Evolutionary conservation across 1,140 invertebrate species (phyloP), one percentile per base, ranked within the genome.

Genomic region (Drosophila eugracilis): DNA sequence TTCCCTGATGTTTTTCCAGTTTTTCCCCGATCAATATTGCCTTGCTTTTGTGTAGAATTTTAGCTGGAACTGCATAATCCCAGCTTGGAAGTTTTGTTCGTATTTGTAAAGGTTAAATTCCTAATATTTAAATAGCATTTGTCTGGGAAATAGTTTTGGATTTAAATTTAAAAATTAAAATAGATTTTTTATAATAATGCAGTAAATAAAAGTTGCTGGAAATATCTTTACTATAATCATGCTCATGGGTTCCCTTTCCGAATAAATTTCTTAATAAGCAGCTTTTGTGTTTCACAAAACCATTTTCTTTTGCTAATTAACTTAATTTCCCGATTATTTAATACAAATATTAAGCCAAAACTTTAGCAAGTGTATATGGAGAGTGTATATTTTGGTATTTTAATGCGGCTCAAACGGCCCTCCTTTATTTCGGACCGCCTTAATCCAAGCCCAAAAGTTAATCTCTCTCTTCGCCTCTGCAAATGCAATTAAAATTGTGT

Each of bases 401-500:
- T 53, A 62, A 36, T 39, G 37, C 10, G 17, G 24, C 36, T 34
- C 50, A 10, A 19, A 15, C 15, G 28, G 34, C 37, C 34, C 49
- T 34, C 45, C 37, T 21, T 54, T 54, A 36, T 36, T 39, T 21
- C n/a, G 5, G 9, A 24, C 30, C 30, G 42, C 39, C 75, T 78
- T 78, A 74, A 75, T 62, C 49, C 70, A 32, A 42, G 34, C 28
- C 60, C 71, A 75, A 71, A 79, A 75, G 77, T 79, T 79, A 80
- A 79, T 78, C 77, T 70, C 42, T 50, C 12, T 30, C 48, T 48
- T 39, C 60, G 52, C 55, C 48, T 48, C 41, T 62, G 52, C 55
- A 75, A 79, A 71, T 79, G 77, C 71, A 79, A 75, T 79, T 79
- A 79, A 75, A 80, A 71, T 79, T 63, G 66, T 75, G 67, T 71